Evolutionary conservation across 1,140 invertebrate genomes (phyloP), one percentile per base, ranked within the genome.

Genomic region (Pogonus chalceus): DNA sequence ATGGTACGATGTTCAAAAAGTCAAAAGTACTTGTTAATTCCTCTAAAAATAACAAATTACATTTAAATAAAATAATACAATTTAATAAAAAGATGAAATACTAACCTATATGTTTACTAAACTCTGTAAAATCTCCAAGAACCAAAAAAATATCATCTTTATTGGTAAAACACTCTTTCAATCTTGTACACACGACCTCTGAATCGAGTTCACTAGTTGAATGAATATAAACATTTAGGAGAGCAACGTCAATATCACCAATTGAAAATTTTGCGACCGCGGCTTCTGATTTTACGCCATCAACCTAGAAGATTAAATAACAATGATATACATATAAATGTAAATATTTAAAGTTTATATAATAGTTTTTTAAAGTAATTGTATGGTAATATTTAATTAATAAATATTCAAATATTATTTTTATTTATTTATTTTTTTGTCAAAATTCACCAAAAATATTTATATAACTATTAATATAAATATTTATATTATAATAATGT

Each of bases 71-170:
- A n/a, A 23, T 18, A 54, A 37, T 51, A 31, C 7, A 20, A 24
- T 20, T 31, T 2, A 1, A 16, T 47, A 22, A 31, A 23, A 12
- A 48, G 3, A 10, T 23, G 20, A 52, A 16, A 20, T 35, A 47
- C 23, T 52, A 58, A 61, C 61, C 59, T 56, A 54, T 58, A 24
- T 51, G 49, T 26, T 49, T 54, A n/a, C 23, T 31, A 20, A 60
- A 39, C 54, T 54, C 35, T 2, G 60, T 60, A 52, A 65, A 62
- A 57, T 67, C 65, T 2, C 60, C 57, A 26, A 63, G 62, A 31
- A 65, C 52, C 22, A 63, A 20, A 16, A 62, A 52, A 35, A 56
- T 53, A 50, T 61, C 60, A 35, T 58, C 55, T 24, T 62, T 60
- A 54, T 58, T 50, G 31, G 49, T 49, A 23, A 35, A 61, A 16